Base-by-base conservation (phyloP, 2,113 vertebrate genomes). In the Corydoras sp. region DNA sequence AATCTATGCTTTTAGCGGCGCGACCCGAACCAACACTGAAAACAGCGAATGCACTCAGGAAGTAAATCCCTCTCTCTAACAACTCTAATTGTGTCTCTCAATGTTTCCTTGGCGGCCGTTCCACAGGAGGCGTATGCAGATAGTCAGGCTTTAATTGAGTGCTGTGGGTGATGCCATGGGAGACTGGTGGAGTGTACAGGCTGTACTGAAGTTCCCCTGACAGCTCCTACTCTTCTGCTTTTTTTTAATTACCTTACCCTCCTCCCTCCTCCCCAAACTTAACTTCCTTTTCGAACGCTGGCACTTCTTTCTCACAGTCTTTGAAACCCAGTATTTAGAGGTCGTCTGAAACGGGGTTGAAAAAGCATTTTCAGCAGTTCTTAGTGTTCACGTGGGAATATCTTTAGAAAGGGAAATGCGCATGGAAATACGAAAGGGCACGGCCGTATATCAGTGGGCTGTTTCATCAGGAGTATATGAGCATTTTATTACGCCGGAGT, bases 231-330 rank as follows among this genome's bases (percentile, higher is more conserved):
- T 68, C 72, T 63, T 67, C 60, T 71, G 77, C 72, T 35, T 71
- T 75, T 72, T 71, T 78, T 78, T 78, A 78, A 78, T 78, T 78
- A 75, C 60, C 65, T 75, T 69, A 1, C 77, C 72, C 73, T 2
- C 35, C 32, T 4, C 35, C 35, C 35, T 2, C 4, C 35, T 8
- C 4, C 4, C 35, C 35, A 43, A 43, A 43, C 35, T 43, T 43
- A 43, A 43, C 35, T 43, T 43, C 35, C 35, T 43, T 43, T 43
- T 43, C 35, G 4, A 43, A 8, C 35, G 7, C 35, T 43, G 4
- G 35, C 35, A 43, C 35, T 43, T 43, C 35, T 43, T 43, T 43
- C 35, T 43, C 35, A 43, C 35, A 43, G 35, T 43, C 35, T 43
- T 43, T 43, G 35, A 43, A 43, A 43, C 35, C 35, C 7, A 43